phyloP scores from a whole-genome alignment of 1,140 invertebrate species.

The Metopolophium dirhodum region DNA sequence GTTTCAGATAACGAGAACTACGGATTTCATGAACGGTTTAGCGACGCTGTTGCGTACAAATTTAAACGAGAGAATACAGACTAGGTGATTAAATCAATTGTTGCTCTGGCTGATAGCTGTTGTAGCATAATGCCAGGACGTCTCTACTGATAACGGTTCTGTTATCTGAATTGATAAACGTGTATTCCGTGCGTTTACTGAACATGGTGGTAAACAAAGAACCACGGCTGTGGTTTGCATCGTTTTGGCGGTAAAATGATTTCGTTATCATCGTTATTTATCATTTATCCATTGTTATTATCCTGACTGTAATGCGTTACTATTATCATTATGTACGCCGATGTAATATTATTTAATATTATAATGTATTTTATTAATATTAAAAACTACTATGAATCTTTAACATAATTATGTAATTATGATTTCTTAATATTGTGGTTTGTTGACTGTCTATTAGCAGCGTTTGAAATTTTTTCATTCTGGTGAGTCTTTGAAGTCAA shows the following conservation, averaged over 20 bases:
- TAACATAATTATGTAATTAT: background rate
- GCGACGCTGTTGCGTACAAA: background rate
- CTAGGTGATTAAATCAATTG: too few species aligned
- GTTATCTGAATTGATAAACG: background rate
- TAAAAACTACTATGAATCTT: background rate
- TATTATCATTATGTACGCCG: background rate
- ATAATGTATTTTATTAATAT: too few species aligned
- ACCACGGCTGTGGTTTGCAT: background rate
- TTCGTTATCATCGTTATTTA: background rate
- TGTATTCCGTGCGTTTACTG: too few species aligned
- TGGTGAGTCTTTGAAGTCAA: background rate
- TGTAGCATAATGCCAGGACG: too few species aligned
- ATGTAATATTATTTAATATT: too few species aligned
- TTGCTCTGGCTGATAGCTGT: too few species aligned
- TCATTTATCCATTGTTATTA: background rate
- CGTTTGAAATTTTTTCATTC: background rate
- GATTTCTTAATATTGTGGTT: background rate
- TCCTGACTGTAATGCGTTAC: background rate
- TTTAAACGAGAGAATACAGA: background rate
- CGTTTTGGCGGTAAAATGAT: background rate
- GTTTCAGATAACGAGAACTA: background rate
- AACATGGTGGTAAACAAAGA: background rate
- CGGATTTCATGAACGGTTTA: background rate
- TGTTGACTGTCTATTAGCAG: background rate
- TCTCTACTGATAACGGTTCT: background rate